Base-by-base conservation (phyloP, 2,113 vertebrate genomes). In the Casuarius casuarius region DNA sequence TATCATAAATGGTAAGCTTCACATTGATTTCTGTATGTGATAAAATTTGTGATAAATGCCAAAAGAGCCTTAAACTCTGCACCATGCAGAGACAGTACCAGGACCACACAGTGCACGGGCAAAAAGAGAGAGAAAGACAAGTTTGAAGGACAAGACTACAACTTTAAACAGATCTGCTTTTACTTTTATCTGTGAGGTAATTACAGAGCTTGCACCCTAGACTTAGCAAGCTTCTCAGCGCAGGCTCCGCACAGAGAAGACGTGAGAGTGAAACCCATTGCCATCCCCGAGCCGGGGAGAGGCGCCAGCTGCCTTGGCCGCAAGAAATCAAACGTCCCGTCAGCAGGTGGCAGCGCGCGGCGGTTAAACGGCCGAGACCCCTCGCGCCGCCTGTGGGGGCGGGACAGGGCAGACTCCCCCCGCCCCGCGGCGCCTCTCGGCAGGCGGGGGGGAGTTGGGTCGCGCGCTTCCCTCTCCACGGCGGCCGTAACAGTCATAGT, bases 181-280 rank as follows among this genome's bases (percentile, higher is more conserved):
- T 51, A 21, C 9, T 1, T 1, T 0, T 28, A 38, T 8, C 14
- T 46, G 5, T 38, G 33, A 65, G 5, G 72, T 72, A 42, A 28
- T 73, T 31, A 25, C 17, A 40, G 19, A 71, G 23, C 26, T 89
- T 58, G 19, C 46, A 22, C 71, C 81, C 38, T 17, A 2, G 66
- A 22, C 10, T 65, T 52, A 9, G 0, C 0, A 48, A 46, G 29
- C 12, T 74, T 52, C 70, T 62, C 31, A 58, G 49, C 0, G 0
- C 5, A 11, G 61, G 52, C 20, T 42, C 1, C 1, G 21, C n/a
- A 23, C 16, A 63, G 52, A 3, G 16, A 15, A 68, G 25, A 42
- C 28, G 17, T 9, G 56, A 31, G 56, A 52, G 48, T 26, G 35
- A 61, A 84, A 87, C 19, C 16, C 52, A 10, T 35, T 59, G 56